These are phyloP conservation scores for Brassicogethes aeneus DNA, from an alignment of 2,888 invertebrate species.

Conservation along the genomic window DNA sequence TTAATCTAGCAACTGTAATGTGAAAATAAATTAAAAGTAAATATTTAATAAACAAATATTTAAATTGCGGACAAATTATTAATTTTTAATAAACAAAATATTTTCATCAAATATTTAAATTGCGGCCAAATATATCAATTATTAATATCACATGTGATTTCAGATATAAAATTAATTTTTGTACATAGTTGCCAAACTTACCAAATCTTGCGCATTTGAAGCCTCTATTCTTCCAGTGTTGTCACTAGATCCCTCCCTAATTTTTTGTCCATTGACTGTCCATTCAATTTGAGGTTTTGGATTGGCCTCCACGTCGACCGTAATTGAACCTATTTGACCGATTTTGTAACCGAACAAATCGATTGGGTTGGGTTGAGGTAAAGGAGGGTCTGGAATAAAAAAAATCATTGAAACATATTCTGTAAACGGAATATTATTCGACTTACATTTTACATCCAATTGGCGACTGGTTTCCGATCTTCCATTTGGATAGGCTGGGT, in stretches of 20 bases:
- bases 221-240: slow-evolving; percentile 43
- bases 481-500: slow-evolving; percentile 46
- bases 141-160: too few species aligned
- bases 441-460: slow-evolving; percentile 54
- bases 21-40: too few species aligned
- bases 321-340: slow-evolving; percentile 61
- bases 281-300: slow-evolving; percentile 63
- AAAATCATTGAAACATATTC: neutral
- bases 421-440: neutral
- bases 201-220: slow-evolving; percentile 41
- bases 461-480: slow-evolving; percentile 38
- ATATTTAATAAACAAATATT: too few species aligned
- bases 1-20: too few species aligned
- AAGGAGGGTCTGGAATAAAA: slow-evolving; percentile 52
- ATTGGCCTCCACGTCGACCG: slow-evolving; percentile 63
- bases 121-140: too few species aligned
- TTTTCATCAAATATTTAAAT: neutral
- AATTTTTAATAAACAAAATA: too few species aligned
- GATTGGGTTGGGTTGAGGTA: slow-evolving; percentile 47
- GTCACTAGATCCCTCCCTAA: slow-evolving; percentile 46
- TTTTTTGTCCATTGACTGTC: slow-evolving; percentile 50
- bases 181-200: too few species aligned
- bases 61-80: too few species aligned
- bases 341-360: slow-evolving; percentile 67
- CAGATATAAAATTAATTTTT: too few species aligned